Percentiles rank a stretch among this genome's conserved stretches.
Conservation (phyloP, 2,113 vertebrate species). For the Mirounga angustirostris region DNA sequence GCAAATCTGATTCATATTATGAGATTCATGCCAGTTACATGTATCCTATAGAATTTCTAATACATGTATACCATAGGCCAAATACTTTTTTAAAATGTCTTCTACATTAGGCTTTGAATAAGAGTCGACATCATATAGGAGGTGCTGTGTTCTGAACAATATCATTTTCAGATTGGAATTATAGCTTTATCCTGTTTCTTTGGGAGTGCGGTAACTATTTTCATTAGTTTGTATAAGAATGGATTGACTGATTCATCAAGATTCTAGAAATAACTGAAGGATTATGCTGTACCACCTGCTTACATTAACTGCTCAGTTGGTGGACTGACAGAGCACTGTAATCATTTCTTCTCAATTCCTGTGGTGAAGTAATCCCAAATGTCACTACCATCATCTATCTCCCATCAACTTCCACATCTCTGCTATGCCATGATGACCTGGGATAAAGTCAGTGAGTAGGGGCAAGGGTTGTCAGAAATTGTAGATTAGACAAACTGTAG, state of each 20-base stretch:
- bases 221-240: conserved; percentile 52
- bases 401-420: not conserved
- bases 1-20: not conserved
- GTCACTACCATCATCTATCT: not conserved
- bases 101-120: conserved; percentile 13
- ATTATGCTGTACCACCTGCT: conserved; percentile 59
- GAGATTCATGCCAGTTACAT: not conserved
- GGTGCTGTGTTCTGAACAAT: conserved; percentile 47
- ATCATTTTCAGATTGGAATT: conserved; percentile 62
- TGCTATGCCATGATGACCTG: not conserved
- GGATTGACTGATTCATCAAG: conserved; percentile 58
- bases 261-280: conserved; percentile 69
- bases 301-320: conserved; percentile 65
- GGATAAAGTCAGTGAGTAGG: not conserved
- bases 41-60: not conserved
- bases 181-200: conserved; percentile 19
- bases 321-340: conserved; percentile 49
- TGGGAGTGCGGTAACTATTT: conserved; percentile 42
- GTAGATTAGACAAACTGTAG: not conserved
- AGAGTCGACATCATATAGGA: not conserved
- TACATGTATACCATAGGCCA: not conserved
- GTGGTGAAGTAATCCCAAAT: conserved; percentile 19
- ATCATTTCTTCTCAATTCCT: conserved; percentile 53
- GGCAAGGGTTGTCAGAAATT: not conserved
- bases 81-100: not conserved